Evolutionary conservation across 2,888 invertebrate genomes (phyloP), one percentile per base, ranked within the genome.

Genomic region (Andrena dorsata): DNA sequence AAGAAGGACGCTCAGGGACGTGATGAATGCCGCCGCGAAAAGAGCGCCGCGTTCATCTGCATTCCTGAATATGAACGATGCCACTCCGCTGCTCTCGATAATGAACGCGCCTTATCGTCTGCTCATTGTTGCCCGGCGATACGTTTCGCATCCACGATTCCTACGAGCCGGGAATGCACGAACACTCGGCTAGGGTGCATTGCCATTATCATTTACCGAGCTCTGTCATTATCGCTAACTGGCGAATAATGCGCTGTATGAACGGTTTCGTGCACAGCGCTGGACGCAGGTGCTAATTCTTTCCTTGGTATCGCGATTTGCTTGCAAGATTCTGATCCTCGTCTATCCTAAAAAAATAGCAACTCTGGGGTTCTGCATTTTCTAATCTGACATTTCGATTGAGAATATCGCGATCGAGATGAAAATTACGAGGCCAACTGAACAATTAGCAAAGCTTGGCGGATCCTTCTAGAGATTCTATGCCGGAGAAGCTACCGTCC

Each of bases 1-100:
- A 60, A 73, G 78, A 76, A 76, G 76, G 76, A 66, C 64, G 76
- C 71, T 82, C 76, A 61, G 76, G 78, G 72, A 75, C 81, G 53
- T 76, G 86, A 89, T 82, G 84, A 87, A 89, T 84, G 75, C 76
- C 65, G 71, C 78, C 78, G 76, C 80, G 80, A 81, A 86, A 81
- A 77, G 71, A 72, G 63, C 49, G 23, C 66, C 68, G 60, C 41
- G 70, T 69, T 86, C 85, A 81, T 88, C 87, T 86, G 82, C 89
- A 87, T 87, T 86, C 87, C 82, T 77, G 71, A 60, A 70, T 77
- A 85, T 73, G 76, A 84, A 81, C 70, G 83, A 83, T 87, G 63
- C 70, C 61, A 30, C 66, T 64, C 60, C 56, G 66, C 8, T 76
- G 79, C 77, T 76, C 74, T 75, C 69, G 53, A 85, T 87, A 81